These are phyloP conservation scores for Pangasius larnaudii DNA, from an alignment of 2,797 vertebrate species.

Conservation along the genomic window DNA sequence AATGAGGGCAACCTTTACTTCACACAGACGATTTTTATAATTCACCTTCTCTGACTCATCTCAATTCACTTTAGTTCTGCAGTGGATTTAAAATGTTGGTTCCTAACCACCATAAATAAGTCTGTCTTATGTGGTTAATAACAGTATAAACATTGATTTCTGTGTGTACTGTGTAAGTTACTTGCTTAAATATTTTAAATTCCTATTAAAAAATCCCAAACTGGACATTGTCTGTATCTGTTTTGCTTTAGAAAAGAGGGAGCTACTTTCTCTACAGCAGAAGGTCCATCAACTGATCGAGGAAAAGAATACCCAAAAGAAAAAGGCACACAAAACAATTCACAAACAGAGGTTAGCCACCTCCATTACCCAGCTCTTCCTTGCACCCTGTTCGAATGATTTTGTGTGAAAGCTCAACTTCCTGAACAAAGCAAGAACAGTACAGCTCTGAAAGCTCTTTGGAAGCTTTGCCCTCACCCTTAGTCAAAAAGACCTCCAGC, in stretches of 20 bases:
- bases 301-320: slow-evolving; percentile 34
- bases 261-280: slow-evolving; percentile 32
- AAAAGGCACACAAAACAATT: slow-evolving; percentile 16
- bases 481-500: background rate
- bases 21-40: background rate
- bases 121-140: background rate
- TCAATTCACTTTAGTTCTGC: background rate
- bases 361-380: background rate
- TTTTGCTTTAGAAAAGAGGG: slow-evolving; percentile 53
- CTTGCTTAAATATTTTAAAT: background rate
- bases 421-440: background rate
- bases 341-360: slow-evolving; percentile 44
- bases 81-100: background rate
- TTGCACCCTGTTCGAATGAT: background rate
- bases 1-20: slow-evolving; percentile 40
- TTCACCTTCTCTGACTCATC: background rate
- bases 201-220: background rate
- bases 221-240: background rate
- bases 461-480: background rate
- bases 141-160: background rate
- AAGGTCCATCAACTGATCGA: slow-evolving; percentile 20
- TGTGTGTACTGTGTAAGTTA: no score
- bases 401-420: slow-evolving; percentile 6
- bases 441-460: background rate
- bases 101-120: background rate